phyloP scores from a whole-genome alignment of 2,888 invertebrate genomes.

The Arrhopalites spinosus region DNA sequence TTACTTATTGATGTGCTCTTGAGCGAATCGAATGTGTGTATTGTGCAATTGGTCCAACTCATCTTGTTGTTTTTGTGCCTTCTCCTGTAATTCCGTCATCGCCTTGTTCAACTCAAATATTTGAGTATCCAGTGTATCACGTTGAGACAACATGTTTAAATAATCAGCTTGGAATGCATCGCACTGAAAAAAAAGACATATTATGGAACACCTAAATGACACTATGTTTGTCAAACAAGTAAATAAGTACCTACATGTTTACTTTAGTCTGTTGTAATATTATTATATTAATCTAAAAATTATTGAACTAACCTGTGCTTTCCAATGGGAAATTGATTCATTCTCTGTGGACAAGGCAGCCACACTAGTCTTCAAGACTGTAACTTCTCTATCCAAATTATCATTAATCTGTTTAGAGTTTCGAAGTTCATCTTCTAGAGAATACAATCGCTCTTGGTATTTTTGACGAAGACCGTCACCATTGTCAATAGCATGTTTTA shows the following conservation, averaged over 20 bases:
- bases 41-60: slow-evolving; percentile 24
- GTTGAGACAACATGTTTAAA: neutral
- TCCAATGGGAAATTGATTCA: slow-evolving; percentile 31
- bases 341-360: slow-evolving; percentile 34
- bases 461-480: neutral
- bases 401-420: neutral
- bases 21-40: slow-evolving; percentile 28
- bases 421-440: neutral
- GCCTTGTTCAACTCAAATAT: slow-evolving; percentile 16
- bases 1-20: slow-evolving; percentile 35
- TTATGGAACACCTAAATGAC: neutral
- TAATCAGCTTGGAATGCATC: slow-evolving; percentile 23
- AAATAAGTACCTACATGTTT: too few species aligned
- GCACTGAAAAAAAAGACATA: slow-evolving; percentile 23
- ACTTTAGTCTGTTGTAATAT: neutral
- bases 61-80: slow-evolving; percentile 3
- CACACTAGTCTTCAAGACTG: slow-evolving; percentile 21
- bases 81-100: slow-evolving; percentile 12
- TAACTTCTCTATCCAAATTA: slow-evolving; percentile 22
- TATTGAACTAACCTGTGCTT: slow-evolving; percentile 28
- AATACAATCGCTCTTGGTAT: neutral
- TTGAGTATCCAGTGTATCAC: neutral
- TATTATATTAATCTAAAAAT: neutral
- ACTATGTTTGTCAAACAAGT: too few species aligned
- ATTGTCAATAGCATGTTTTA: neutral